Conservation (phyloP, 2,113 vertebrate genomes). For the Echinops telfairi region DNA sequence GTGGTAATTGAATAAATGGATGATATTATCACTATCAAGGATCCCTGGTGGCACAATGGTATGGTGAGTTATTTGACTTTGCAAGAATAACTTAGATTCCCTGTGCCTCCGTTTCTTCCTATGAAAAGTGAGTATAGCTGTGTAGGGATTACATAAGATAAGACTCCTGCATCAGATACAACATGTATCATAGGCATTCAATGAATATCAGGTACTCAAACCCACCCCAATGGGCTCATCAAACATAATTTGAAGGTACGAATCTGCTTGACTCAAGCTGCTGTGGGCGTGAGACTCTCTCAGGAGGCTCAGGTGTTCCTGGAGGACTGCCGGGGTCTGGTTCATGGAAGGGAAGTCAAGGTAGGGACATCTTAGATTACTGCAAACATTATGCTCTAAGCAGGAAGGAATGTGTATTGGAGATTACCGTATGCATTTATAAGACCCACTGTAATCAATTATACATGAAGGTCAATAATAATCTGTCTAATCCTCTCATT, state of each 20-base stretch:
- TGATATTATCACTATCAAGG: too few species aligned
- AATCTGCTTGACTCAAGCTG: rapidly evolving
- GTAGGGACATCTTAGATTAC: background rate
- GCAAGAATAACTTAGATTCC: background rate
- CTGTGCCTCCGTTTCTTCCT: background rate
- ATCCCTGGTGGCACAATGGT: too few species aligned
- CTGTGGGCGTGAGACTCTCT: background rate
- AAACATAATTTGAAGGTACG: background rate
- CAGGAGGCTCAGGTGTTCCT: background rate
- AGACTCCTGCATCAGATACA: background rate
- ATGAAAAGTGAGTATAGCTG: background rate
- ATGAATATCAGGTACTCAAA: background rate
- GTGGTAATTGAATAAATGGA: background rate
- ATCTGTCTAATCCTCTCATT: slow-evolving; percentile 31
- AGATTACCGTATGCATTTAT: background rate
- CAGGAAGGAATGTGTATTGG: slow-evolving; percentile 5
- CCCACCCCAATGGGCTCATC: background rate
- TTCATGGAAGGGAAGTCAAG: background rate
- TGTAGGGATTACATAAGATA: background rate
- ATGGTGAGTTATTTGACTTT: too few species aligned
- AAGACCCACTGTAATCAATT: background rate
- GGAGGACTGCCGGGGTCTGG: rapidly evolving
- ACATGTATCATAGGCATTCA: rapidly evolving
- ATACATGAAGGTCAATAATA: background rate
- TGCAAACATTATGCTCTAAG: background rate